Evolutionary conservation across 2,113 vertebrate species (phyloP), one percentile per base, ranked within the genome.

Genomic region (Dipodomys stephensi): DNA sequence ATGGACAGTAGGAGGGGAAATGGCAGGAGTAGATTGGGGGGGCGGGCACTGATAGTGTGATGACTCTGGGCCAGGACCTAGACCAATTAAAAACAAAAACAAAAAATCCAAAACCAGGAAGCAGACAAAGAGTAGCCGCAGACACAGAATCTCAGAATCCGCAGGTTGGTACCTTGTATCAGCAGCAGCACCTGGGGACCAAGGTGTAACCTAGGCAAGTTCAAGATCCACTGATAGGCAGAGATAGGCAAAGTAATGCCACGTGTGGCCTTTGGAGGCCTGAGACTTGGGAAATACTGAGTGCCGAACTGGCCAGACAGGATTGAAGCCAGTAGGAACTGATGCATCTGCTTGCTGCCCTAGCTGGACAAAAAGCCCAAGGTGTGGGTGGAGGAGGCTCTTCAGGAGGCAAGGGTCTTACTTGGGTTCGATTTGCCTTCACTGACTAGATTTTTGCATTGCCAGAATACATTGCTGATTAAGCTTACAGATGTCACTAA

Each of bases 181-280:
- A 69, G 20, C 30, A n/a, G 16, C 19, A 6, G 19, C 93, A 81
- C 86, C 91, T 95, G 93, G 91, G n/a, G 39, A 68, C 76, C 91
- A 94, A 39, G 83, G 76, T 88, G 71, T n/a, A 12, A 8, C 0
- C 22, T 69, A 92, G 68, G 68, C 74, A 74, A 23, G 79, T 28
- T 72, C 35, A 86, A 87, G 78, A 27, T 39, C 87, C 6, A 13
- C 71, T 49, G 49, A 49, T 39, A 39, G 39, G 39, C 39, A 39
- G 39, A 67, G 69, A 94, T n/a, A 72, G 71, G 72, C 64, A 15
- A 88, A 83, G 0, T 74, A 35, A 39, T 73, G 83, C 91, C 95
- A 90, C 80, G 6, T 83, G 67, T 62, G 39, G 71, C 67, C 67
- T 83, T 15, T 0, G 1, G 62, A 94, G 53, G 19, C 91, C 44